Percentiles rank a stretch among this genome's conserved stretches.
Evolutionary conservation across 2,888 invertebrate species (phyloP).

Genomic region (Aphrophora alni): DNA sequence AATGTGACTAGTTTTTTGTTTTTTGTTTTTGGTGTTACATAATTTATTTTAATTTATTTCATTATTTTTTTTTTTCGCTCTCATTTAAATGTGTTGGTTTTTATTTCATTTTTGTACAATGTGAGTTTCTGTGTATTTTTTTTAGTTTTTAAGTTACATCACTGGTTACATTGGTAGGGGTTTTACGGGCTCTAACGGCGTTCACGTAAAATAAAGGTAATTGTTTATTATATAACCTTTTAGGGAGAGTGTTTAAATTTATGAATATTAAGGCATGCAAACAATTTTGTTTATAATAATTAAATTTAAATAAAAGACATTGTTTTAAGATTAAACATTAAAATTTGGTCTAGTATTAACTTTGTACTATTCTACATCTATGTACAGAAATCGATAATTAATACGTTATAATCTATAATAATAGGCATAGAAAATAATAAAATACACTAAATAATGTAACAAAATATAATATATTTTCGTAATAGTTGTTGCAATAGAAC

Average conservation of each 20-base stretch:
- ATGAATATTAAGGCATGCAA: too few species aligned
- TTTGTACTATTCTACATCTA: too few species aligned
- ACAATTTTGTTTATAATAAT: too few species aligned
- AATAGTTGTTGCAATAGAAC: too few species aligned
- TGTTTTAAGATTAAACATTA: too few species aligned
- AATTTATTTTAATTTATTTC: neutral
- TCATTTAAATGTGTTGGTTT: constrained; percentile 2
- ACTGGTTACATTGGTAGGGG: neutral
- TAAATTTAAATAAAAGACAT: too few species aligned
- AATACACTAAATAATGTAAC: too few species aligned
- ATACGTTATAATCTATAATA: too few species aligned
- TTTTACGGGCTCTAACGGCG: neutral
- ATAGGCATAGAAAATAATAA: too few species aligned
- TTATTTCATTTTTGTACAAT: constrained; percentile 2
- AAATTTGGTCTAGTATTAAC: too few species aligned
- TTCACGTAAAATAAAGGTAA: neutral
- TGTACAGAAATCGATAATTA: too few species aligned
- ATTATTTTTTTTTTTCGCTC: neutral
- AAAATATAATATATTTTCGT: too few species aligned
- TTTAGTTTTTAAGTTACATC: constrained; percentile 9
- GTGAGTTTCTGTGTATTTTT: neutral
- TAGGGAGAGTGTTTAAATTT: neutral
- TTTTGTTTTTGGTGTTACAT: neutral
- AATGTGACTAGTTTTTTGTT: constrained; percentile 1
- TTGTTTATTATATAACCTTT: neutral